These are phyloP conservation scores for Benitochromis conjunctus DNA, from an alignment of 2,113 vertebrate species.

Conservation along the genomic window DNA sequence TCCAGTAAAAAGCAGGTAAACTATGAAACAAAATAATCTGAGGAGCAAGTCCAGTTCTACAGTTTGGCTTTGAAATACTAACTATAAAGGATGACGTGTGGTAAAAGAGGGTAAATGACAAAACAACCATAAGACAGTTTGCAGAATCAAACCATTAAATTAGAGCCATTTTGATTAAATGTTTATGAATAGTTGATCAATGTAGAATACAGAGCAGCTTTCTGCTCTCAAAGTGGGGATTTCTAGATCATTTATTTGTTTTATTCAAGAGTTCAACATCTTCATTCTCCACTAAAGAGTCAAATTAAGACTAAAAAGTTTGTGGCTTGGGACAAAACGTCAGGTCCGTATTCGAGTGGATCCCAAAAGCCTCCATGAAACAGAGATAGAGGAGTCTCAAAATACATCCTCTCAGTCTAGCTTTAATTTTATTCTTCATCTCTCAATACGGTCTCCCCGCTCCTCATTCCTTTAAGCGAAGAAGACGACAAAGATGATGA, in stretches of 20 bases:
- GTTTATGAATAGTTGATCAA: conserved; percentile 58
- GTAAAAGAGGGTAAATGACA: not conserved
- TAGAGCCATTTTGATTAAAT: conserved; percentile 68
- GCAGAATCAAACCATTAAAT: conserved; percentile 79
- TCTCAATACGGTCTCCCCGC: not conserved
- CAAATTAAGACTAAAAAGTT: conserved; percentile 15
- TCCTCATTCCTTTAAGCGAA: conserved; percentile 76
- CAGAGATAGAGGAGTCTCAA: conserved; percentile 2
- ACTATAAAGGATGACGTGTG: not conserved
- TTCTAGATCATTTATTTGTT: conserved; percentile 37
- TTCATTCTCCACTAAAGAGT: conserved; percentile 15
- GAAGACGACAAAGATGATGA: conserved; percentile 93
- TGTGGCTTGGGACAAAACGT: conserved; percentile 4
- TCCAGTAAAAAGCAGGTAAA: conserved; percentile 21
- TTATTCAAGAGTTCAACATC: conserved; percentile 26
- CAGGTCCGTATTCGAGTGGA: conserved; percentile 1
- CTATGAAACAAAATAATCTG: not conserved
- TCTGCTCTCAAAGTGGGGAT: conserved; percentile 26
- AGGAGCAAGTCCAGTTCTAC: conserved; percentile 10
- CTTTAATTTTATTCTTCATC: conserved; percentile 18
- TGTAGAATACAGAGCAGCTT: conserved; percentile 35
- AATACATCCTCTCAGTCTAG: conserved; percentile 4
- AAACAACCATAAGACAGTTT: conserved; percentile 68
- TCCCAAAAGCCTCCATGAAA: conserved; percentile 20
- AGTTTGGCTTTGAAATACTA: conserved; percentile 43